Base-by-base conservation (phyloP, 2,797 vertebrate species). In the Orestias chungarensis region DNA sequence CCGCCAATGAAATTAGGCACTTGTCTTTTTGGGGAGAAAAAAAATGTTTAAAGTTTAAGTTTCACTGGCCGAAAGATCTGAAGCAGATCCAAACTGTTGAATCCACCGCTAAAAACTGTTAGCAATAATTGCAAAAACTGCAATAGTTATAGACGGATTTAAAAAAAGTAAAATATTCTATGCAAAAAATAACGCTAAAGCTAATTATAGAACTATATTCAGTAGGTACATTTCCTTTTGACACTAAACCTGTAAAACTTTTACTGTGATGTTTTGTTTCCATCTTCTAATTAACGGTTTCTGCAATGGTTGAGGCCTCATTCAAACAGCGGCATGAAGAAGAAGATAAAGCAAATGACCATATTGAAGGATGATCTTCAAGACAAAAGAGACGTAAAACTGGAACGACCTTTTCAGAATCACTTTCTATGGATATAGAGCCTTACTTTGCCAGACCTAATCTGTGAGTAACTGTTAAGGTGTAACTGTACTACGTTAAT, bases 241-340 rank as follows among this genome's bases (percentile, higher is more conserved):
- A 35, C 70, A 12, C 49, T n/a, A 86, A 70, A 84, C 66, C 78
- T 82, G n/a, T 78, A 73, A 78, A 83, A 78, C 79, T 80, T 46
- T 75, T 44, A 82, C 50, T 74, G 64, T 68, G 82, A 79, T 75
- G 59, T 80, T 72, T 79, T 82, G 85, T 86, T 86, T 87, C 66
- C 62, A 61, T 73, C 65, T 65, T 83, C 84, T 76, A 89, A 85
- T 75, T 62, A 74, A 76, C 67, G 66, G 75, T 83, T 80, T 83
- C 76, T 79, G 61, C 33, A 49, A 82, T 69, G 81, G 76, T 87
- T 70, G 61, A 73, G 40, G 71, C 77, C 64, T 73, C 69, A 82
- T 81, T 82, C 75, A 70, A 64, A 82, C 74, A 72, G 54, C 61
- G 27, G 66, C 68, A 43, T 33, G n/a, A 68, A 67, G 59, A 50